Percentiles rank a stretch among this genome's conserved stretches.
These are phyloP conservation scores for Manis javanica DNA, from an alignment of 2,797 vertebrate genomes.

Conservation along the genomic window DNA sequence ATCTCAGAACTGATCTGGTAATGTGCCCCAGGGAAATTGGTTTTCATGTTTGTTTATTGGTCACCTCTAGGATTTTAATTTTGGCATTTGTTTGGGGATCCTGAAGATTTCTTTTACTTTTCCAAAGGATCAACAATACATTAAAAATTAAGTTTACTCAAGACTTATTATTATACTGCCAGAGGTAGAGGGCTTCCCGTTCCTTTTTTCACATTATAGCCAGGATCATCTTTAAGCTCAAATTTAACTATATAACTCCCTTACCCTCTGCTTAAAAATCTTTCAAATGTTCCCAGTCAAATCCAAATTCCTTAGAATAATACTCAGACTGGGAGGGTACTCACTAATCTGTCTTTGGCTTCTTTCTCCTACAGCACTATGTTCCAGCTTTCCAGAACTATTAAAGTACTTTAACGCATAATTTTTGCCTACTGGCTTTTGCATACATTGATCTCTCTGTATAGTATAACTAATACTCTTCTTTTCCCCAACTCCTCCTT, in stretches of 20 bases:
- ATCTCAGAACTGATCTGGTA: not conserved
- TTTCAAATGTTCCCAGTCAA: not conserved
- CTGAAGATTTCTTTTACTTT: constrained; percentile 1
- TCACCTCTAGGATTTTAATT: constrained; percentile 1
- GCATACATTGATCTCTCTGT: not conserved
- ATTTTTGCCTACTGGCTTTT: not conserved
- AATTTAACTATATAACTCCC: not conserved
- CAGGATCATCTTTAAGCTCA: not conserved
- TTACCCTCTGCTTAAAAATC: constrained; percentile 2
- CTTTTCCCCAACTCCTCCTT: not conserved
- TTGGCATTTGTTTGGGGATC: not conserved
- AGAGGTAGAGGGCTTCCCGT: constrained; percentile 5
- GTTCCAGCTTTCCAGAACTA: constrained; percentile 20
- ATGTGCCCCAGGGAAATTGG: not conserved
- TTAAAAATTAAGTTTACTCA: constrained; percentile 36
- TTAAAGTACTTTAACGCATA: not conserved
- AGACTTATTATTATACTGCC: not conserved
- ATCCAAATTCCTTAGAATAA: not conserved
- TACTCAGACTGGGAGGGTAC: not conserved
- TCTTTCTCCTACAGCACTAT: not conserved
- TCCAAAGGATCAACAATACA: not conserved
- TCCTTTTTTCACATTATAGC: not conserved
- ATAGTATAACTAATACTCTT: not conserved
- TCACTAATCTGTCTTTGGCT: not conserved
- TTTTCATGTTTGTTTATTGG: not conserved